A percentile compares a stretch with the other conserved stretches of the same genome.
Evolutionary conservation across 1,140 invertebrate species (phyloP).

Genomic region (Oncopodura yosiiana): DNA sequence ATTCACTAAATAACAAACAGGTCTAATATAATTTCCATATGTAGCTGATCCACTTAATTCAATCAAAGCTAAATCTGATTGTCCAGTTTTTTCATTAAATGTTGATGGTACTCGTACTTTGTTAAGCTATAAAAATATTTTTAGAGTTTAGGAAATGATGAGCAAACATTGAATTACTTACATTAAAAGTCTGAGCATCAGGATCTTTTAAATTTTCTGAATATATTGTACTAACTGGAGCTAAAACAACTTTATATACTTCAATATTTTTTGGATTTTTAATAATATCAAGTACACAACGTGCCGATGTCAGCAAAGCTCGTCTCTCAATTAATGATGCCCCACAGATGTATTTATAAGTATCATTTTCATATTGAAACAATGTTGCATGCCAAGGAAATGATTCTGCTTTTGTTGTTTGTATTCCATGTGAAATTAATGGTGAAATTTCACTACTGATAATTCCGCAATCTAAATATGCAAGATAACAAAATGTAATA

Average conservation of each 20-base stretch:
- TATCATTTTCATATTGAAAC: not conserved
- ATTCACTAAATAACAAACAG: conserved; percentile 37
- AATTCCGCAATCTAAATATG: conserved; percentile 18
- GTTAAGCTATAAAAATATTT: not conserved
- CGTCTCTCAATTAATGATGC: conserved; percentile 6
- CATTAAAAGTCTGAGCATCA: conserved; percentile 3
- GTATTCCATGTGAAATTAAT: conserved; percentile 8
- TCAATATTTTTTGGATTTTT: not conserved
- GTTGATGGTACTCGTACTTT: conserved; percentile 2
- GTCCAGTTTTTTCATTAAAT: conserved; percentile 2
- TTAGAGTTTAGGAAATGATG: not conserved
- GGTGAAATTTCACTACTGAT: not conserved
- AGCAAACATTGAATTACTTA: too few species aligned
- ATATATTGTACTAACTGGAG: conserved; percentile 7
- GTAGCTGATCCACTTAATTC: conserved; percentile 38
- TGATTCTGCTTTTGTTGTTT: not conserved
- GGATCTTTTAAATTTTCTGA: conserved; percentile 7
- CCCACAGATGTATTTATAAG: conserved; percentile 10
- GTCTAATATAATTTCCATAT: conserved; percentile 40
- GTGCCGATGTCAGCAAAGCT: not conserved
- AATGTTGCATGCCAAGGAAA: conserved; percentile 18
- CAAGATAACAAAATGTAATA: not conserved
- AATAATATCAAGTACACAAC: too few species aligned
- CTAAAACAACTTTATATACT: conserved; percentile 13
- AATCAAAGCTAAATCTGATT: conserved; percentile 42